phyloP scores from a whole-genome alignment of 2,888 invertebrate species.

The Dryobota labecula region DNA sequence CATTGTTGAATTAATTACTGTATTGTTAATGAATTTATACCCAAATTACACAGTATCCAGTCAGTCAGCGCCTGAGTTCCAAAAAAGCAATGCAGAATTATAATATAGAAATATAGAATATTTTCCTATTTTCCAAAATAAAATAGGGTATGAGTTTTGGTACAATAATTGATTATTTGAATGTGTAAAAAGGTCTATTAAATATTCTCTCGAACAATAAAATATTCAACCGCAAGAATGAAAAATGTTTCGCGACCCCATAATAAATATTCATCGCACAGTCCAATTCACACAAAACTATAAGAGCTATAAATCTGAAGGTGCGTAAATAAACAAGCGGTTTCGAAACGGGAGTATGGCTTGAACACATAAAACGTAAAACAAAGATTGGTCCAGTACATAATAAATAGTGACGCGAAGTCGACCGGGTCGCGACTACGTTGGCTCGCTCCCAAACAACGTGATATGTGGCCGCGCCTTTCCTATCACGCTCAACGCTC shows the following conservation, averaged over 20 bases:
- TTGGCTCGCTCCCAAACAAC: conserved; percentile 67
- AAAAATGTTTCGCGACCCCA: conserved; percentile 39
- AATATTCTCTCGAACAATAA: conserved; percentile 40
- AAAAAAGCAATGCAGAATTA: neutral
- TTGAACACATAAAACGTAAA: conserved; percentile 64
- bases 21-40: neutral
- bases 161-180: conserved; percentile 18
- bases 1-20: conserved; percentile 19
- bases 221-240: conserved; percentile 31
- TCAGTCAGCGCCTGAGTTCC: neutral
- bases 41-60: neutral
- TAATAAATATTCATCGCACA: conserved; percentile 59
- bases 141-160: no score
- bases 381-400: conserved; percentile 66
- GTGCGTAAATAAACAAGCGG: conserved; percentile 65
- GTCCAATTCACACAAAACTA: conserved; percentile 58
- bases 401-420: conserved; percentile 65
- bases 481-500: conserved; percentile 50
- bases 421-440: conserved; percentile 54
- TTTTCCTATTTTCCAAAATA: neutral
- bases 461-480: conserved; percentile 65
- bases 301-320: conserved; percentile 63
- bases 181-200: neutral
- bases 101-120: neutral
- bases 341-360: conserved; percentile 58